Percentiles rank a stretch among this genome's conserved stretches.
These are phyloP conservation scores for Hemicordylus capensis DNA, from an alignment of 2,113 vertebrate species.

Conservation along the genomic window DNA sequence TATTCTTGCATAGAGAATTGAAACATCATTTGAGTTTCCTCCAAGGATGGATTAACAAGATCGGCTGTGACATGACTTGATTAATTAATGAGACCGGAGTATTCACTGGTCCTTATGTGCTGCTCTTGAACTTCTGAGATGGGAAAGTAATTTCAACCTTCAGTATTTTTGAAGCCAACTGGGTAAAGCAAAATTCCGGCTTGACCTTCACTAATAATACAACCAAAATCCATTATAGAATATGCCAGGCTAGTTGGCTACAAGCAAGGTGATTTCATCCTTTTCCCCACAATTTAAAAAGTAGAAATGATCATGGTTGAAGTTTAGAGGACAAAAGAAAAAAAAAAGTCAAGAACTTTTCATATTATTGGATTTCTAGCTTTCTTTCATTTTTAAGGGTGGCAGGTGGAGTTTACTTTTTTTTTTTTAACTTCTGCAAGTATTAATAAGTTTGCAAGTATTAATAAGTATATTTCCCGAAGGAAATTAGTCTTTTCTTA, in stretches of 20 bases:
- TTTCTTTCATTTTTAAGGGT: not conserved
- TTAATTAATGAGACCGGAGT: constrained; percentile 76
- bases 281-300: constrained; percentile 26
- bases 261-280: constrained; percentile 41
- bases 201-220: constrained; percentile 72
- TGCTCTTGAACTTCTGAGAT: constrained; percentile 73
- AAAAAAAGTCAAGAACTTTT: not conserved
- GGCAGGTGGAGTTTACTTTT: not conserved
- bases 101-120: constrained; percentile 64
- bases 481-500: not conserved
- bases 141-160: constrained; percentile 72
- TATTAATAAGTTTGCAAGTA: not conserved
- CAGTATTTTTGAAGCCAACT: constrained; percentile 71
- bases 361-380: constrained; percentile 20
- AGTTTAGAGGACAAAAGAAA: constrained; percentile 13
- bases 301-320: constrained; percentile 2
- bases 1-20: constrained; percentile 74
- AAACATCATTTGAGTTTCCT: constrained; percentile 73
- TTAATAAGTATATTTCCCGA: not conserved
- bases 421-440: not conserved
- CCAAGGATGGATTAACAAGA: constrained; percentile 75
- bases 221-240: constrained; percentile 61
- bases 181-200: constrained; percentile 67
- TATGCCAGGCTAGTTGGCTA: constrained; percentile 49
- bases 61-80: constrained; percentile 70